Percentiles rank a stretch among this genome's conserved stretches.
Conservation (phyloP, 2,113 vertebrate genomes). For the Dinomys branickii region DNA sequence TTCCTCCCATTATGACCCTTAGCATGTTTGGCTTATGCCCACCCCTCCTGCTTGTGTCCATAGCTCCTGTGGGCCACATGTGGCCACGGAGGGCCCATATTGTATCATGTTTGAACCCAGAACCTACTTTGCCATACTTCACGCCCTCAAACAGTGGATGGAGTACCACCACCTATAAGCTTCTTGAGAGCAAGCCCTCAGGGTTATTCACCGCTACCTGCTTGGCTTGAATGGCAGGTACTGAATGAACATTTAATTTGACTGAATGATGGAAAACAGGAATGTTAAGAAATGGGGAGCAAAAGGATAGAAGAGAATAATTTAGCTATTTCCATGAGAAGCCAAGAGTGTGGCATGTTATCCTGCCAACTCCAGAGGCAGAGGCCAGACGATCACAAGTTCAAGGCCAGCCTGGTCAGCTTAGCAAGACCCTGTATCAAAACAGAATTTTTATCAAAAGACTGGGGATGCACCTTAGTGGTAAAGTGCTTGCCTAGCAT, state of each 20-base stretch:
- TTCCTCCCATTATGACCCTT: neutral
- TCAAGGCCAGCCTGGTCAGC: neutral
- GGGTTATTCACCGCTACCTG: neutral
- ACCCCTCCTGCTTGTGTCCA: neutral
- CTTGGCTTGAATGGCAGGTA: neutral
- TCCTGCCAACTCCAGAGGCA: neutral
- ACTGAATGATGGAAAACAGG: neutral
- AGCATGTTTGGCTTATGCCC: neutral
- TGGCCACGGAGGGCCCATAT: fast-evolving
- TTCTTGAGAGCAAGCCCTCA: neutral
- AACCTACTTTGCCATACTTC: neutral
- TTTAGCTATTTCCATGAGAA: neutral
- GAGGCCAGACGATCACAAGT: neutral
- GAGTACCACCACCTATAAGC: neutral
- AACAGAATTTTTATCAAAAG: neutral
- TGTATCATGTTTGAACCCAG: neutral
- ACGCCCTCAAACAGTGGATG: neutral
- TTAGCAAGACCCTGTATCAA: neutral
- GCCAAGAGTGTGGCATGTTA: neutral
- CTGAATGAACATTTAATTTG: neutral
- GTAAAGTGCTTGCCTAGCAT: neutral
- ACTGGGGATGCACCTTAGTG: neutral
- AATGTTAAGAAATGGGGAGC: neutral
- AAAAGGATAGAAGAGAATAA: neutral
- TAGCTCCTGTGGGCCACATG: neutral